Evolutionary conservation across 2,888 invertebrate genomes (phyloP).

Genomic region (Eledona agricola): DNA sequence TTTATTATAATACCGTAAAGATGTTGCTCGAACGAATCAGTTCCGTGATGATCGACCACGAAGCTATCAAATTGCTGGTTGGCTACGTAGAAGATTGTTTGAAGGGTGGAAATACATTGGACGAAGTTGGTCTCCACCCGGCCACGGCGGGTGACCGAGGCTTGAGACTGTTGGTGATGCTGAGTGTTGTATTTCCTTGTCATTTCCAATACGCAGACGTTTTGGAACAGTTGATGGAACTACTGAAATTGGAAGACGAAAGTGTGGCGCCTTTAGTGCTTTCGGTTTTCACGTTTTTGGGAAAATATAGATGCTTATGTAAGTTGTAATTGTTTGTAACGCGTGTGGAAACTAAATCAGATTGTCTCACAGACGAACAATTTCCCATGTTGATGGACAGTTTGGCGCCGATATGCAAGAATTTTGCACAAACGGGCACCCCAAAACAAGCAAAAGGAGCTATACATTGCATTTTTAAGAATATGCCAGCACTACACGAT

Average conservation of each 20-base stretch:
- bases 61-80: slow-evolving; percentile 77
- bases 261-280: slow-evolving; percentile 82
- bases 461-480: slow-evolving; percentile 89
- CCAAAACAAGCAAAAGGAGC: slow-evolving; percentile 98
- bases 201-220: slow-evolving; percentile 91
- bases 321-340: slow-evolving; percentile 56
- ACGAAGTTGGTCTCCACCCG: slow-evolving; percentile 81
- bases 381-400: slow-evolving; percentile 80
- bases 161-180: slow-evolving; percentile 84
- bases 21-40: slow-evolving; percentile 93
- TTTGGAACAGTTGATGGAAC: slow-evolving; percentile 76
- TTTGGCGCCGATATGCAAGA: slow-evolving; percentile 86
- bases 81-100: slow-evolving; percentile 75
- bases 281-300: slow-evolving; percentile 85
- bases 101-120: slow-evolving; percentile 73
- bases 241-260: slow-evolving; percentile 84
- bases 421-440: slow-evolving; percentile 87
- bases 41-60: slow-evolving; percentile 95
- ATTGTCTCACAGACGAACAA: slow-evolving; percentile 68
- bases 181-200: slow-evolving; percentile 92
- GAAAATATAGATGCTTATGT: slow-evolving; percentile 86
- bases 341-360: background rate
- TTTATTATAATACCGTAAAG: slow-evolving; percentile 96
- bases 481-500: slow-evolving; percentile 77
- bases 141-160: slow-evolving; percentile 89